Evolutionary conservation across 2,113 vertebrate species (phyloP).

Genomic region (Lophius piscatorius): DNA sequence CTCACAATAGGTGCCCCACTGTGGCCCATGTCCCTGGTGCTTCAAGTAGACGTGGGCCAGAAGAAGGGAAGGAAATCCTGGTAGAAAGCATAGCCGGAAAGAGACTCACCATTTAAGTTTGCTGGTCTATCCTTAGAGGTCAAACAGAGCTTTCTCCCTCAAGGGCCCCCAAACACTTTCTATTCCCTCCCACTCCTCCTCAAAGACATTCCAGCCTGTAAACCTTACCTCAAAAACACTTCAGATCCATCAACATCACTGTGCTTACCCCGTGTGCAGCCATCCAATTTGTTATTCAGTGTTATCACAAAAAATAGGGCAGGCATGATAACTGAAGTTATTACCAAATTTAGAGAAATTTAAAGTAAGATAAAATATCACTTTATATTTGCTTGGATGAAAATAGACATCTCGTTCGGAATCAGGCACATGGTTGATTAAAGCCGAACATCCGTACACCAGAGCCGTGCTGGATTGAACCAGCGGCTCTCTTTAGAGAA

Average conservation of each 20-base stretch:
- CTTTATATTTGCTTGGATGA: conserved; percentile 48
- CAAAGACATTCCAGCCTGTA: conserved; percentile 62
- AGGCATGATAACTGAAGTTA: conserved; percentile 22
- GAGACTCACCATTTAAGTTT: conserved; percentile 64
- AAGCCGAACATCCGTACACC: conserved; percentile 37
- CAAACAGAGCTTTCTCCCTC: conserved; percentile 48
- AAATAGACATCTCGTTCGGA: conserved; percentile 46
- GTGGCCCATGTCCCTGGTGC: conserved; percentile 62
- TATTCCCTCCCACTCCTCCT: conserved; percentile 31
- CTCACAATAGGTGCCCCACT: conserved; percentile 79
- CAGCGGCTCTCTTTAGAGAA: conserved; percentile 35
- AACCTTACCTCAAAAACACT: conserved; percentile 38
- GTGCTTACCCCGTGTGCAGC: conserved; percentile 18
- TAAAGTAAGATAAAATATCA: conserved; percentile 33
- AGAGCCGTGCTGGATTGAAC: conserved; percentile 23
- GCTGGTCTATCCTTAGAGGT: conserved; percentile 72
- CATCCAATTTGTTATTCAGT: conserved; percentile 20
- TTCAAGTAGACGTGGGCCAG: conserved; percentile 61
- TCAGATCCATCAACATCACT: conserved; percentile 40
- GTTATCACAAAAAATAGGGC: conserved; percentile 5
- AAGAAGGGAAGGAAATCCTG: conserved; percentile 81
- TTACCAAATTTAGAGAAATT: too few species aligned
- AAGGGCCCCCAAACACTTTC: conserved; percentile 31
- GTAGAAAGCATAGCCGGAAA: conserved; percentile 67
- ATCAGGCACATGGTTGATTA: conserved; percentile 28